phyloP scores from a whole-genome alignment of 1,140 invertebrate genomes.

The Planococcus citri region DNA sequence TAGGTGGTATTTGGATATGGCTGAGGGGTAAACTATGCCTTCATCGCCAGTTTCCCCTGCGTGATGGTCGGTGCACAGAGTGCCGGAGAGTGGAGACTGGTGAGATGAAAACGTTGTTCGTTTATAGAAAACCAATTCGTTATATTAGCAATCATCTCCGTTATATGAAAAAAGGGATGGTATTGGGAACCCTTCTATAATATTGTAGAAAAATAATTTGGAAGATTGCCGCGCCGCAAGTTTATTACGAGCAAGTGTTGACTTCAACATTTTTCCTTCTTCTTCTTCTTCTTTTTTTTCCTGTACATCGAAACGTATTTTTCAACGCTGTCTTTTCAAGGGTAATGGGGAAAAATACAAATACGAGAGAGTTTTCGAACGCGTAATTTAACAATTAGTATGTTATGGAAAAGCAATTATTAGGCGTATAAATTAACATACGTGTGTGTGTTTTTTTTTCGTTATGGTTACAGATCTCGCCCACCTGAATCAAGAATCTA shows the following conservation, averaged over 20 bases:
- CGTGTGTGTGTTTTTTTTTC: conserved; percentile 20
- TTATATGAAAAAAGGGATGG: neutral
- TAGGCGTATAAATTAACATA: too few species aligned
- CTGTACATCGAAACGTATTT: neutral
- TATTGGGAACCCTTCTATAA: conserved; percentile 13
- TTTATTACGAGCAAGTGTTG: neutral
- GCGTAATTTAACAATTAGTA: too few species aligned
- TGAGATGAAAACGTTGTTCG: conserved; percentile 10
- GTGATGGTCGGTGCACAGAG: neutral
- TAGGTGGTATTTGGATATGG: conserved; percentile 13
- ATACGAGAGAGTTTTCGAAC: too few species aligned
- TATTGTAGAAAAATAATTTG: conserved; percentile 10
- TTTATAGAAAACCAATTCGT: conserved; percentile 11
- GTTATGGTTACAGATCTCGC: conserved; percentile 37
- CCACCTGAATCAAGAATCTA: conserved; percentile 40
- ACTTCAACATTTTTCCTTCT: neutral
- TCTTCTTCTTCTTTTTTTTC: neutral
- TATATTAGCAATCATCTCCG: conserved; percentile 26
- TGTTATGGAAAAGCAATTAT: too few species aligned
- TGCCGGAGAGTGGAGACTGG: too few species aligned
- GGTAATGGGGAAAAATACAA: too few species aligned
- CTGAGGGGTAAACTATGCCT: neutral
- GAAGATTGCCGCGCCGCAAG: conserved; percentile 4
- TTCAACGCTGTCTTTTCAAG: too few species aligned
- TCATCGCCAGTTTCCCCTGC: too few species aligned